phyloP scores from a whole-genome alignment of 2,888 invertebrate genomes.

The Mythimna lalbum region DNA sequence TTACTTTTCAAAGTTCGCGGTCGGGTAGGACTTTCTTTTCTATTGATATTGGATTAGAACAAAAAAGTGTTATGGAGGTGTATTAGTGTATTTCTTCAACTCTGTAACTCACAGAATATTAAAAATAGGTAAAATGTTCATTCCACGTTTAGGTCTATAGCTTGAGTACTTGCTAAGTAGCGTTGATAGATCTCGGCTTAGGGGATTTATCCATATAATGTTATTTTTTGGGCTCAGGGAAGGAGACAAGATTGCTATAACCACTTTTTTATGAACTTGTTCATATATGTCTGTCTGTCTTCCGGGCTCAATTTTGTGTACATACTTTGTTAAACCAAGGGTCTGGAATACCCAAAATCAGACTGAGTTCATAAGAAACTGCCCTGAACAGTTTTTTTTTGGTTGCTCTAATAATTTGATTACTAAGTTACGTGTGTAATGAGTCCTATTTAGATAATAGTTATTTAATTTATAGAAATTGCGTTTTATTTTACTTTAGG shows the following conservation, averaged over 20 bases:
- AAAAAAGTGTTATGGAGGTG: too few species aligned
- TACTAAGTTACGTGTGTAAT: too few species aligned
- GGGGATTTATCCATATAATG: not conserved
- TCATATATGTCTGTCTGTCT: not conserved
- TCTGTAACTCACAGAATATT: too few species aligned
- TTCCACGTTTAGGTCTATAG: too few species aligned
- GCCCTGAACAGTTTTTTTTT: not conserved
- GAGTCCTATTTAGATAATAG: not conserved
- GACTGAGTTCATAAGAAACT: not conserved
- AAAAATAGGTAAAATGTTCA: too few species aligned
- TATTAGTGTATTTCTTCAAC: too few species aligned
- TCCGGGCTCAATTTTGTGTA: not conserved
- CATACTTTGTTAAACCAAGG: not conserved
- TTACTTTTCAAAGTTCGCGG: too few species aligned
- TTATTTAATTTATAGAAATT: not conserved
- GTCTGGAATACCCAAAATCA: not conserved
- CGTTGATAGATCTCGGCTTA: not conserved
- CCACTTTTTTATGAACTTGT: conserved; percentile 2
- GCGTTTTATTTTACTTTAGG: not conserved
- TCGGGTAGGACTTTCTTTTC: too few species aligned
- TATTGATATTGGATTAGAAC: too few species aligned
- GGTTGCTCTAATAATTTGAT: too few species aligned
- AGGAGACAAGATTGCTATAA: not conserved
- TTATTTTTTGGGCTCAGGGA: not conserved
- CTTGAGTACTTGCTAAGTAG: not conserved